A percentile compares a stretch with the other conserved stretches of the same genome.
Conservation (phyloP, 2,113 vertebrate genomes). For the Cyphomyrus plagiostoma region DNA sequence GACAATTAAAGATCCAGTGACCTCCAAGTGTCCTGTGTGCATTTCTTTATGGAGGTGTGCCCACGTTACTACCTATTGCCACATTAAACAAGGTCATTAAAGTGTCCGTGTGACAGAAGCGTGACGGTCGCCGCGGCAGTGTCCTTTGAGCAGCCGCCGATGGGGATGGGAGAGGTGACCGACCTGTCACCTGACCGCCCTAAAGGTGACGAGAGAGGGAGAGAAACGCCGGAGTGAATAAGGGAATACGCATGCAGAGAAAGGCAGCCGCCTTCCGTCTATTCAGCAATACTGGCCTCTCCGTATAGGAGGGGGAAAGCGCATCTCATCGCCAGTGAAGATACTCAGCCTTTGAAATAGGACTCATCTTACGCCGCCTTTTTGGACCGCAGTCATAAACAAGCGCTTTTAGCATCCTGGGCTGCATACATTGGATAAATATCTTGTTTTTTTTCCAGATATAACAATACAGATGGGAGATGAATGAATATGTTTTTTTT, state of each 20-base stretch:
- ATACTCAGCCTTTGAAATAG: slow-evolving; percentile 18
- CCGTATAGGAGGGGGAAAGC: slow-evolving; percentile 28
- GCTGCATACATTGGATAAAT: neutral
- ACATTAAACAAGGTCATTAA: neutral
- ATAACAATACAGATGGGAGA: neutral
- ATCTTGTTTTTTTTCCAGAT: neutral
- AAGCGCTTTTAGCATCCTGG: slow-evolving; percentile 1
- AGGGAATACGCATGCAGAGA: slow-evolving; percentile 22
- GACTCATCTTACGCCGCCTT: slow-evolving; percentile 7
- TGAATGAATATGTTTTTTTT: neutral
- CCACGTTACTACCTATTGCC: neutral
- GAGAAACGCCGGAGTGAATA: slow-evolving; percentile 33
- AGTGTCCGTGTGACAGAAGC: neutral
- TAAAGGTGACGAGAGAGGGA: slow-evolving; percentile 28
- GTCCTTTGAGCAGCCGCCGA: neutral
- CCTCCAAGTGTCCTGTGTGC: neutral
- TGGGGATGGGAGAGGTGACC: slow-evolving; percentile 13
- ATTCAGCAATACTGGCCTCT: slow-evolving; percentile 31
- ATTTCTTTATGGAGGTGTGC: neutral
- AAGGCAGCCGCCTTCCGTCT: slow-evolving; percentile 23
- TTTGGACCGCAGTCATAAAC: slow-evolving; percentile 17
- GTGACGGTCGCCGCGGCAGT: neutral
- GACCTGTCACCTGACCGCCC: slow-evolving; percentile 37
- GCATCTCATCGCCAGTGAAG: slow-evolving; percentile 1
- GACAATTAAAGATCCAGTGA: neutral